phyloP scores from a whole-genome alignment of 2,797 vertebrate species.

The Anguilla obscura region DNA sequence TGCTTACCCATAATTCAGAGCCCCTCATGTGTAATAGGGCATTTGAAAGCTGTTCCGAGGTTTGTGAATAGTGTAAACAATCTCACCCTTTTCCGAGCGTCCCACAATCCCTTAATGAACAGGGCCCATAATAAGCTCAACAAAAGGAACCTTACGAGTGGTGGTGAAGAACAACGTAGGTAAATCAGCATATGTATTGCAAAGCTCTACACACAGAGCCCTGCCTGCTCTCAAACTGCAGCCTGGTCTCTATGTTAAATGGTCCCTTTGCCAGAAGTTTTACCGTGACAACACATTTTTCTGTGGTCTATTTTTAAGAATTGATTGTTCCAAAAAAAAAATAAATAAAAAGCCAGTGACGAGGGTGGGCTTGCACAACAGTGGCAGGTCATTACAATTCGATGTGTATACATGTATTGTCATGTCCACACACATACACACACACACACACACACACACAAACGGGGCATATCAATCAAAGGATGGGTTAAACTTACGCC shows the following conservation, averaged over 20 bases:
- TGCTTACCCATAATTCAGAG: background rate
- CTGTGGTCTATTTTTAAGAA: background rate
- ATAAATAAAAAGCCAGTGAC: background rate
- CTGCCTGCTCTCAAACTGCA: background rate
- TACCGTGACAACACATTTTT: background rate
- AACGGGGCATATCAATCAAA: background rate
- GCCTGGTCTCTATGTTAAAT: background rate
- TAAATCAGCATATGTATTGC: background rate
- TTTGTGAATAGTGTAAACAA: slow-evolving; percentile 5
- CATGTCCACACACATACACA: background rate
- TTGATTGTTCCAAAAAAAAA: background rate
- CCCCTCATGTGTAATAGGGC: background rate
- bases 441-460: background rate
- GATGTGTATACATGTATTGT: background rate
- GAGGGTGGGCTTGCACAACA: background rate
- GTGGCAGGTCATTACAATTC: background rate
- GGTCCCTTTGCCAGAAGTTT: background rate
- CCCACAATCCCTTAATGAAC: too few relatives aligned
- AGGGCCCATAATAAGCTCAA: too few relatives aligned
- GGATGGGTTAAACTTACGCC: background rate
- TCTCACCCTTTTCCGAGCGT: background rate
- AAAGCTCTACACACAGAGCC: background rate
- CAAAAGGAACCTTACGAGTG: background rate
- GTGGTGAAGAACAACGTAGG: background rate
- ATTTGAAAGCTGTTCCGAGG: background rate